Evolutionary conservation across 2,888 invertebrate species (phyloP).

Genomic region (Tenthredo notha): DNA sequence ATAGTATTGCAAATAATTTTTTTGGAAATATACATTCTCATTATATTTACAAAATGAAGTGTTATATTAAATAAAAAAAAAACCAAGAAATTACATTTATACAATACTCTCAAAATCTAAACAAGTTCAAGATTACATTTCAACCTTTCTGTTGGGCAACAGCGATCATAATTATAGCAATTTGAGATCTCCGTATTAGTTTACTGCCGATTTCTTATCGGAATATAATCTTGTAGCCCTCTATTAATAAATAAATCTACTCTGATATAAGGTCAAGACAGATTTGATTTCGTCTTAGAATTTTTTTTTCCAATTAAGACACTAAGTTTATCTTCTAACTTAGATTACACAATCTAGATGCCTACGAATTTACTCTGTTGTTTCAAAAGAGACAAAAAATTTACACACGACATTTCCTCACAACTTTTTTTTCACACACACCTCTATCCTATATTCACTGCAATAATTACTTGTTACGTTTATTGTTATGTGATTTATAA

Average conservation of each 20-base stretch:
- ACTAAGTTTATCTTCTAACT: conserved; percentile 24
- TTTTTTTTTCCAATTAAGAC: conserved; percentile 6
- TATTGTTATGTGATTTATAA: conserved; percentile 5
- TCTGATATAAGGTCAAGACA: conserved; percentile 7
- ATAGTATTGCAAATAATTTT: conserved; percentile 61
- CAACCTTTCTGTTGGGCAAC: not conserved
- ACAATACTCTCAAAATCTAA: conserved; percentile 42
- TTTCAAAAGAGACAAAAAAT: not conserved
- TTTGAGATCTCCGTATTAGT: conserved; percentile 4
- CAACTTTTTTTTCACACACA: not conserved
- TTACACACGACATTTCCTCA: not conserved
- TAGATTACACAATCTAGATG: not conserved
- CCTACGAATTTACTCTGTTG: not conserved
- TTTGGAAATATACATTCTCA: conserved; percentile 69
- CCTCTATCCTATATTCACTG: not conserved
- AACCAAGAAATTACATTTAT: not conserved
- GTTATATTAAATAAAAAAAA: not conserved
- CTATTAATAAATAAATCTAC: conserved; percentile 10
- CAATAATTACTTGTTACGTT: conserved; percentile 27
- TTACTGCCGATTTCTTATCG: not conserved
- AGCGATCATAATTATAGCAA: not conserved
- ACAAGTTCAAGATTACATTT: conserved; percentile 35
- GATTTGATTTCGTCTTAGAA: conserved; percentile 1
- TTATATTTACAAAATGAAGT: conserved; percentile 61
- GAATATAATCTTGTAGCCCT: not conserved